Conservation (phyloP, 2,888 invertebrate genomes). For the Diadegma fenestrale region DNA sequence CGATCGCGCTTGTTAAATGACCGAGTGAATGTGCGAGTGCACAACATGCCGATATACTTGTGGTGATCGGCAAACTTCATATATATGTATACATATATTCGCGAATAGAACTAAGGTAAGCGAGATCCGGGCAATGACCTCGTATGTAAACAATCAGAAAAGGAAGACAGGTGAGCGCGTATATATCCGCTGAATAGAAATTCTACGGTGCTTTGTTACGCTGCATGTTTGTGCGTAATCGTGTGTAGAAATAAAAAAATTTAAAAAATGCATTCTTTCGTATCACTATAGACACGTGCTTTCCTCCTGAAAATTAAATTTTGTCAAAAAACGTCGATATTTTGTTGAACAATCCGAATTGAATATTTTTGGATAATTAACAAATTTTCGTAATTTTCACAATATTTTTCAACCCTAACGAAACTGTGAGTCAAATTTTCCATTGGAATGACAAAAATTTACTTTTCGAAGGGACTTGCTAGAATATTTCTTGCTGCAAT, state of each 20-base stretch:
- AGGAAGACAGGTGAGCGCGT: constrained; percentile 73
- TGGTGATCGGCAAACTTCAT: constrained; percentile 44
- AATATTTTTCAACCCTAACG: no score
- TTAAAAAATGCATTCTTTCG: not conserved
- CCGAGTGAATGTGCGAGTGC: constrained; percentile 55
- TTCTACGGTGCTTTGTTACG: constrained; percentile 33
- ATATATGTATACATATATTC: constrained; percentile 32
- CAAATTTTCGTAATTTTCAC: no score
- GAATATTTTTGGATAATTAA: no score
- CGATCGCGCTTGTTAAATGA: constrained; percentile 59
- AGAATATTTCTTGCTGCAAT: no score
- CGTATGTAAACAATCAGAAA: constrained; percentile 84
- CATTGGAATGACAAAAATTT: no score
- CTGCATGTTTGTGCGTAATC: constrained; percentile 12
- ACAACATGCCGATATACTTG: constrained; percentile 50
- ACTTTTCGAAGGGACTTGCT: no score
- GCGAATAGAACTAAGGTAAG: constrained; percentile 81
- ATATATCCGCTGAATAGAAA: constrained; percentile 26
- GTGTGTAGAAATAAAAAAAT: not conserved
- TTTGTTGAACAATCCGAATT: no score
- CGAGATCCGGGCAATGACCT: constrained; percentile 84
- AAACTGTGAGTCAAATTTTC: no score
- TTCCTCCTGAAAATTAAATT: not conserved
- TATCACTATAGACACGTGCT: not conserved
- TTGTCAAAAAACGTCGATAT: no score